Percentiles rank a stretch among this genome's conserved stretches.
phyloP scores from a whole-genome alignment of 2,797 vertebrate genomes.

The Todus mexicanus region DNA sequence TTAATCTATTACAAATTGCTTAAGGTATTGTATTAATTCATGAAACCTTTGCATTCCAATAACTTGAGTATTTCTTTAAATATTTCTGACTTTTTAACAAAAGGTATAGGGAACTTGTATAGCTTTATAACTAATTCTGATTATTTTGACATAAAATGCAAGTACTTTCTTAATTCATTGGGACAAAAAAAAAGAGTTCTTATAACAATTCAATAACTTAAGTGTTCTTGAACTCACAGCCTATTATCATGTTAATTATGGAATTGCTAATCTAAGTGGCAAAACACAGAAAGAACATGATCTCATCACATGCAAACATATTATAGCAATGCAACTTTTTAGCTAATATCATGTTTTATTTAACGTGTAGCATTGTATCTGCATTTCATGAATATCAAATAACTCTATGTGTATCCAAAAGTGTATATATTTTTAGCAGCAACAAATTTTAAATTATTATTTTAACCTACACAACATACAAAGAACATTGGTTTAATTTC shows the following conservation, averaged over 20 bases:
- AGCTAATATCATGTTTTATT: background rate
- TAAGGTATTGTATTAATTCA: background rate
- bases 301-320: background rate
- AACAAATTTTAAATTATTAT: background rate
- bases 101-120: background rate
- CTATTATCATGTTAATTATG: background rate
- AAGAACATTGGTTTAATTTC: background rate
- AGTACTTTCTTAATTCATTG: background rate
- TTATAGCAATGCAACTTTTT: background rate
- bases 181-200: background rate
- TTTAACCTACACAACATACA: background rate
- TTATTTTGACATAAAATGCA: background rate
- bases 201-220: background rate
- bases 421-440: background rate
- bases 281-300: background rate
- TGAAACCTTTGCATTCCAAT: background rate
- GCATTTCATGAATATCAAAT: background rate
- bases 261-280: background rate
- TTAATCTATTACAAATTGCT: background rate
- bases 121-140: background rate
- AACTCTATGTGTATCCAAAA: background rate
- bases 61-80: background rate
- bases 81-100: background rate
- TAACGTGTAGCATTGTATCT: background rate
- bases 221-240: background rate